Evolutionary conservation across 1,140 invertebrate species (phyloP).

Genomic region (Hesperophylax magnus): DNA sequence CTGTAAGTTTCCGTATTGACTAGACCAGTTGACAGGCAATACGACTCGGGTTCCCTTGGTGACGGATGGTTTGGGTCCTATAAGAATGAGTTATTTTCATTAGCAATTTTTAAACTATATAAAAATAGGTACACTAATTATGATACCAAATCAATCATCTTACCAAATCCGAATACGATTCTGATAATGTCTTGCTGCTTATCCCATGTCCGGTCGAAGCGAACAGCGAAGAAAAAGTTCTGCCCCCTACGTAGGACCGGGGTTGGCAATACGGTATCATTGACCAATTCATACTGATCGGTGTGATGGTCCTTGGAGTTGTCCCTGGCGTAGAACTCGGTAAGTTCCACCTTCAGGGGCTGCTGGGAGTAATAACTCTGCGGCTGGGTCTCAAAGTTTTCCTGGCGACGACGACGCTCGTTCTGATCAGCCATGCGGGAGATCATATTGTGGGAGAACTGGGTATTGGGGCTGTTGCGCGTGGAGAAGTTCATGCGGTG

Average conservation of each 20-base stretch:
- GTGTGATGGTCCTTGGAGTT: conserved; percentile 79
- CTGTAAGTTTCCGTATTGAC: conserved; percentile 65
- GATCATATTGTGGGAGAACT: conserved; percentile 68
- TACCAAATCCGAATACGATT: conserved; percentile 69
- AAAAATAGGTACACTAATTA: too few relatives aligned
- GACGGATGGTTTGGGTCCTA: conserved; percentile 76
- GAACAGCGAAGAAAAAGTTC: conserved; percentile 75
- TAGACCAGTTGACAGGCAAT: conserved; percentile 70
- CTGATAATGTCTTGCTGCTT: conserved; percentile 70
- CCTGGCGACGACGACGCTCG: conserved; percentile 68
- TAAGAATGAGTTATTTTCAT: conserved; percentile 31
- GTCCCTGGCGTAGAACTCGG: conserved; percentile 76
- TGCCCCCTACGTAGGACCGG: conserved; percentile 75
- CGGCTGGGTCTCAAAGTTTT: conserved; percentile 68
- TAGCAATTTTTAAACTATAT: too few relatives aligned
- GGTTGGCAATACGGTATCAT: conserved; percentile 68
- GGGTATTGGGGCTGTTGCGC: conserved; percentile 67
- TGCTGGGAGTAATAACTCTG: conserved; percentile 70
- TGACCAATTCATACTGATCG: conserved; percentile 75
- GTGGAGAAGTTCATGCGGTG: conserved; percentile 67
- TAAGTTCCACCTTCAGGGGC: conserved; percentile 73
- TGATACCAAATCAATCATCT: conserved; percentile 17
- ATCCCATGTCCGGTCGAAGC: conserved; percentile 70
- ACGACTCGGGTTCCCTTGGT: conserved; percentile 77
- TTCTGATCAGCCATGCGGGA: conserved; percentile 69